These are phyloP conservation scores for Samia ricini DNA, from an alignment of 1,140 invertebrate genomes.

Conservation along the genomic window DNA sequence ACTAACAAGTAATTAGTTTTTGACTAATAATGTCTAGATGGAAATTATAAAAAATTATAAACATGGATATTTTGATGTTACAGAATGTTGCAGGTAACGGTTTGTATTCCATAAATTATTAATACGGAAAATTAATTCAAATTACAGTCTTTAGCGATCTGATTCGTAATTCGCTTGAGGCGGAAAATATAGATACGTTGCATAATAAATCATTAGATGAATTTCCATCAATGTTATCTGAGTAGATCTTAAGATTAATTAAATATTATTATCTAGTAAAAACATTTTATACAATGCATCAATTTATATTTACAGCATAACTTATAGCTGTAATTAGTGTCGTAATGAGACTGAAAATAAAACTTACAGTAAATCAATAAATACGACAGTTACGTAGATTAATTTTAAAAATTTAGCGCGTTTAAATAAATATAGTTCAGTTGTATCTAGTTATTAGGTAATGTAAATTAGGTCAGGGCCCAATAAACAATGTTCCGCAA, in stretches of 20 bases:
- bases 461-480: no score
- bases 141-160: constrained; percentile 20
- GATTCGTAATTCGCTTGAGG: constrained; percentile 15
- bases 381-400: no score
- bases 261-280: background rate
- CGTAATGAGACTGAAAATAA: background rate
- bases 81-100: background rate
- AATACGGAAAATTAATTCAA: constrained; percentile 24
- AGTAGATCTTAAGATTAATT: background rate
- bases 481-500: no score
- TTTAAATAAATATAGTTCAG: no score
- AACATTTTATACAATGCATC: background rate
- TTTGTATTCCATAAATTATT: constrained; percentile 14
- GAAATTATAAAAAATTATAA: background rate
- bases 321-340: background rate
- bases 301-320: background rate
- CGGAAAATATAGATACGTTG: background rate
- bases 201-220: background rate
- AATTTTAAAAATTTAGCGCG: no score
- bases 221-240: background rate
- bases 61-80: background rate
- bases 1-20: no score
- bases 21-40: background rate
- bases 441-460: no score
- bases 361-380: no score